phyloP scores from a whole-genome alignment of 2,888 invertebrate genomes.

The Drosophila fulvimacula region DNA sequence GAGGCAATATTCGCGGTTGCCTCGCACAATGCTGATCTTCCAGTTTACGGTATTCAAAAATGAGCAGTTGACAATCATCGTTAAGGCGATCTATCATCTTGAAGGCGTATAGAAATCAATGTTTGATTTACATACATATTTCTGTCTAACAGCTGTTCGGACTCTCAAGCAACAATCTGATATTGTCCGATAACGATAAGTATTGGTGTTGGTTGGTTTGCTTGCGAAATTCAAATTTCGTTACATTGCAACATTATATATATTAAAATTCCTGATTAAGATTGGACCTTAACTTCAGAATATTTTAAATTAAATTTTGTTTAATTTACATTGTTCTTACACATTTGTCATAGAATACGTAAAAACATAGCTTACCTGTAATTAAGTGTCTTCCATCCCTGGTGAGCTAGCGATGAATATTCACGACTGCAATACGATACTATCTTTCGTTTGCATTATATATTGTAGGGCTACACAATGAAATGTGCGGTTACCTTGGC shows the following conservation, averaged over 20 bases:
- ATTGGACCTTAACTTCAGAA: background rate
- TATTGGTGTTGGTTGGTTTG: background rate
- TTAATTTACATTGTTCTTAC: background rate
- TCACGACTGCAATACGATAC: background rate
- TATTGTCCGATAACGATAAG: background rate
- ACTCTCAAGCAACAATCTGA: background rate
- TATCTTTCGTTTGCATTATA: background rate
- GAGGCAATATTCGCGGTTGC: constrained; percentile 13
- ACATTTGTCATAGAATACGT: background rate
- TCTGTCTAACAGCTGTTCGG: background rate
- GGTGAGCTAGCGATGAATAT: background rate
- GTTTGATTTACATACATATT: background rate
- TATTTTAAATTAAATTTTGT: background rate
- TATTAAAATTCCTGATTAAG: background rate
- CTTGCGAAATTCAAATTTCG: background rate
- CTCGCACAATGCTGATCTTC: constrained; percentile 29
- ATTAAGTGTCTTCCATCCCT: background rate
- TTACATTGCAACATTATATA: background rate
- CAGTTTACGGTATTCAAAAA: constrained; percentile 23
- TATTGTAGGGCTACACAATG: background rate
- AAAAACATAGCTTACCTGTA: background rate
- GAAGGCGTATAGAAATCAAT: no score
- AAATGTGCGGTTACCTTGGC: background rate
- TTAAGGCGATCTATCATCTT: constrained; percentile 13
- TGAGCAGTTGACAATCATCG: constrained; percentile 32